These are phyloP conservation scores for Datnioides undecimradiatus DNA, from an alignment of 2,113 vertebrate species.

Conservation along the genomic window DNA sequence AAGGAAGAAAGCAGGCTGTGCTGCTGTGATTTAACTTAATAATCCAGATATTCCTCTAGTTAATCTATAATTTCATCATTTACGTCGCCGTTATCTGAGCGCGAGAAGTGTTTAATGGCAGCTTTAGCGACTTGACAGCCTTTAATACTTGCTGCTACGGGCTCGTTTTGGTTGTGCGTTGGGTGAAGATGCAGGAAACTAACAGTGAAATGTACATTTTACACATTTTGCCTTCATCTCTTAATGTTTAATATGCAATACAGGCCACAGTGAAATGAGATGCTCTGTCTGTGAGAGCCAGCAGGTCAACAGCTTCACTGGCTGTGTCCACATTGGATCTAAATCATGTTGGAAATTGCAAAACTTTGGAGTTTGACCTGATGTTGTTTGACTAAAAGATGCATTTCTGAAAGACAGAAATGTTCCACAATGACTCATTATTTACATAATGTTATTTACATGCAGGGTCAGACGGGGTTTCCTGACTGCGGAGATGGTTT, in stretches of 20 bases:
- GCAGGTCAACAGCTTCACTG: background rate
- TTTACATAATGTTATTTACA: conserved; percentile 13
- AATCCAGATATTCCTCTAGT: too few relatives aligned
- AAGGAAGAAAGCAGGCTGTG: too few relatives aligned
- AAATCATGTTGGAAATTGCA: too few relatives aligned
- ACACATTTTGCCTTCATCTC: background rate
- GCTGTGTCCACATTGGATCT: background rate
- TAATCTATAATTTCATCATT: too few relatives aligned
- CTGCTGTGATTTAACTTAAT: too few relatives aligned
- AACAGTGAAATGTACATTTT: background rate
- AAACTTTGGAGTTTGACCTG: background rate
- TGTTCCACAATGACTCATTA: conserved; percentile 11
- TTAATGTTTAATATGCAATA: background rate
- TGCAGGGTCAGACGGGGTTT: background rate
- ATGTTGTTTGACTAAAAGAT: background rate
- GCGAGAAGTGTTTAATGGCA: background rate
- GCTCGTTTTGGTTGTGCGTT: background rate
- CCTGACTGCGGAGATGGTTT: background rate
- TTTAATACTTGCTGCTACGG: background rate
- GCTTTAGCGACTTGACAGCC: too few relatives aligned
- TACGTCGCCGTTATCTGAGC: too few relatives aligned
- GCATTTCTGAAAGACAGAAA: background rate
- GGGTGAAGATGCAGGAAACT: background rate
- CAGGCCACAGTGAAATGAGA: background rate
- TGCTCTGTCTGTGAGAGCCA: background rate